Conservation (phyloP, 2,797 vertebrate genomes). For the Enteromius paludinosus region DNA sequence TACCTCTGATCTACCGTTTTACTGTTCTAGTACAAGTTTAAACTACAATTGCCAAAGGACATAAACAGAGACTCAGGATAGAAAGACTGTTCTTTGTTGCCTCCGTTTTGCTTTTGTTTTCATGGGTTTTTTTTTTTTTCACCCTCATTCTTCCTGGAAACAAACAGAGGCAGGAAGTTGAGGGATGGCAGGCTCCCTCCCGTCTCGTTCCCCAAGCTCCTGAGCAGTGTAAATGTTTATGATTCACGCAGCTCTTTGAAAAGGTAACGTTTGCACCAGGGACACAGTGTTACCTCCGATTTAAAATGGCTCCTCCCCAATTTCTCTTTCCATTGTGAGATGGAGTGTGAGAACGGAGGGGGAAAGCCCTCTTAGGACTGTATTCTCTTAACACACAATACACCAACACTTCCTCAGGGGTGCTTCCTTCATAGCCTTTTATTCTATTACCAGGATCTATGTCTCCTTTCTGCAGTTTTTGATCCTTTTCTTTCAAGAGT, state of each 20-base stretch:
- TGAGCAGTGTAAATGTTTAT: slow-evolving; percentile 77
- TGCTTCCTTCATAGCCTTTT: slow-evolving; percentile 59
- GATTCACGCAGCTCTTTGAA: slow-evolving; percentile 71
- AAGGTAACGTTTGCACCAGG: slow-evolving; percentile 75
- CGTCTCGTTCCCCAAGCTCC: slow-evolving; percentile 66
- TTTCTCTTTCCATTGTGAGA: slow-evolving; percentile 51
- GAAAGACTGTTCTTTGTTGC: slow-evolving; percentile 60
- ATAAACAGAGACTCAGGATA: slow-evolving; percentile 62
- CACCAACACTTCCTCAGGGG: slow-evolving; percentile 49
- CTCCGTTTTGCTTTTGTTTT: slow-evolving; percentile 65
- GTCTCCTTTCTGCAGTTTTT: slow-evolving; percentile 53
- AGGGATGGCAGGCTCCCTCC: slow-evolving; percentile 63
- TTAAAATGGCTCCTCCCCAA: slow-evolving; percentile 43
- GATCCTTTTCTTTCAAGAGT: slow-evolving; percentile 22
- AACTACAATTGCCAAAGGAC: slow-evolving; percentile 79
- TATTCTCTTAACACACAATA: slow-evolving; percentile 52
- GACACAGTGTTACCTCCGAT: slow-evolving; percentile 60
- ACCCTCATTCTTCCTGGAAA: slow-evolving; percentile 65
- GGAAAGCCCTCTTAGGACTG: slow-evolving; percentile 57
- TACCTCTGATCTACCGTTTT: slow-evolving; percentile 62
- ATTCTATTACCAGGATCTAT: slow-evolving; percentile 60
- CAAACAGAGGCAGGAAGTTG: slow-evolving; percentile 67
- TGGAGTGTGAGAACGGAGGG: slow-evolving; percentile 65
- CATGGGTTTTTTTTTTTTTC: slow-evolving; percentile 54
- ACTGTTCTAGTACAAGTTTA: slow-evolving; percentile 72